Evolutionary conservation across 2,888 invertebrate genomes (phyloP).

Genomic region (Rhingia campestris): DNA sequence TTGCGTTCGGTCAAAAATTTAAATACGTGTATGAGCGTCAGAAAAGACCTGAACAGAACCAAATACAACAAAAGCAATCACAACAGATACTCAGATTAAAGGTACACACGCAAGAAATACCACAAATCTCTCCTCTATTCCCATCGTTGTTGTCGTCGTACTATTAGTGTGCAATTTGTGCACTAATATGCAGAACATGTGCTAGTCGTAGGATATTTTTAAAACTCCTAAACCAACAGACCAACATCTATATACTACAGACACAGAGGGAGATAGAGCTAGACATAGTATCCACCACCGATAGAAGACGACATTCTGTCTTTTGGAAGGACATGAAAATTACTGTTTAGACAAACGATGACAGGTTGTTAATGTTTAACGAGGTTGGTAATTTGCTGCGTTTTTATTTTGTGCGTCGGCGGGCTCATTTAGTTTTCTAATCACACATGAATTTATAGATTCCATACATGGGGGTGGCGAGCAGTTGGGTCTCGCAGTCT

Average conservation of each 20-base stretch:
- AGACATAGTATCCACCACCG: slow-evolving; percentile 33
- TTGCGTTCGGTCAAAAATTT: slow-evolving; percentile 68
- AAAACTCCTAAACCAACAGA: slow-evolving; percentile 47
- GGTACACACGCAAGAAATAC: slow-evolving; percentile 58
- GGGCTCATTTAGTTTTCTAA: slow-evolving; percentile 72
- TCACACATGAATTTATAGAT: slow-evolving; percentile 71
- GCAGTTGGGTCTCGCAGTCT: not conserved
- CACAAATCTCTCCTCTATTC: slow-evolving; percentile 69
- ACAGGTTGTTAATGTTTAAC: slow-evolving; percentile 74
- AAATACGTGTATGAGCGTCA: slow-evolving; percentile 52
- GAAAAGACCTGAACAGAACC: slow-evolving; percentile 15
- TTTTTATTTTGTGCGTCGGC: slow-evolving; percentile 44
- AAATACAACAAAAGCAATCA: slow-evolving; percentile 9
- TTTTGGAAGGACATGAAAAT: slow-evolving; percentile 74
- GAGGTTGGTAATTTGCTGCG: slow-evolving; percentile 73
- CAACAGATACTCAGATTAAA: slow-evolving; percentile 49
- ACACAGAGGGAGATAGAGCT: slow-evolving; percentile 5
- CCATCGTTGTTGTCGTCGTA: slow-evolving; percentile 37
- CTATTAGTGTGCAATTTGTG: slow-evolving; percentile 68
- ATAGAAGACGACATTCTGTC: slow-evolving; percentile 70
- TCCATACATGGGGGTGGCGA: slow-evolving; percentile 34
- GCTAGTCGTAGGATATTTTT: slow-evolving; percentile 73
- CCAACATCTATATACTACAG: slow-evolving; percentile 23
- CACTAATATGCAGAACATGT: slow-evolving; percentile 74
- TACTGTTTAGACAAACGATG: slow-evolving; percentile 74